Conservation (phyloP, 2,113 vertebrate genomes). For the Syngnathoides biaculeatus region DNA sequence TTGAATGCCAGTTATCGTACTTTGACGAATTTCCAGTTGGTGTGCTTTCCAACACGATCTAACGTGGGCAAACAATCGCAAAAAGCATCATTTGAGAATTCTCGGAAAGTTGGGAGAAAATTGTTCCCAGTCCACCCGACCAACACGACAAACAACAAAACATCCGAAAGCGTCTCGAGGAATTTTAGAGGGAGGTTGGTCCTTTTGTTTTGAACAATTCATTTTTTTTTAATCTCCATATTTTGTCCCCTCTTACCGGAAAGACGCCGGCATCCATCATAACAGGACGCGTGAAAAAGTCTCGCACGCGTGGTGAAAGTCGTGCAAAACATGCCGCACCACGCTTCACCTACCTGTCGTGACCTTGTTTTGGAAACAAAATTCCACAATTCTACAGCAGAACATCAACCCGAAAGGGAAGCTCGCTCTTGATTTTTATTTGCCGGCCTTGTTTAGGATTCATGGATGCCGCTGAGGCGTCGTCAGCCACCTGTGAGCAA, state of each 20-base stretch:
- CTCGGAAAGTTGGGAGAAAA: too few species aligned
- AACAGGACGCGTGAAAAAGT: neutral
- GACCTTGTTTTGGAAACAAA: slow-evolving; percentile 20
- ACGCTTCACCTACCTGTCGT: slow-evolving; percentile 7
- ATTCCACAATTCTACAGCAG: slow-evolving; percentile 13
- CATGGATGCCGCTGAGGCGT: neutral
- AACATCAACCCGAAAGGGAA: neutral
- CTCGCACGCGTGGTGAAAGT: slow-evolving; percentile 1
- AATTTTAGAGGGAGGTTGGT: too few species aligned
- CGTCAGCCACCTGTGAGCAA: slow-evolving; percentile 1
- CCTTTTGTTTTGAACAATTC: neutral
- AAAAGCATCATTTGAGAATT: too few species aligned
- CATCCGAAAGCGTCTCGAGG: slow-evolving; percentile 1
- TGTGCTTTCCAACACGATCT: too few species aligned
- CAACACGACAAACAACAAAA: too few species aligned
- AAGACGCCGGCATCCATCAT: neutral
- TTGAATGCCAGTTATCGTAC: too few species aligned
- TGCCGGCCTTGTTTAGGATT: neutral
- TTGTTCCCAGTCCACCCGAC: too few species aligned
- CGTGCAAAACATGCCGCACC: slow-evolving; percentile 4
- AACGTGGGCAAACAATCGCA: too few species aligned
- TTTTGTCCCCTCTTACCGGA: neutral
- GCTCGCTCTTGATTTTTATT: slow-evolving; percentile 11
- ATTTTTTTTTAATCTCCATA: slow-evolving; percentile 9
- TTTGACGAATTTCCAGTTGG: too few species aligned